Evolutionary conservation across 2,113 vertebrate genomes (phyloP), one percentile per base, ranked within the genome.

Genomic region (Numida meleagris): DNA sequence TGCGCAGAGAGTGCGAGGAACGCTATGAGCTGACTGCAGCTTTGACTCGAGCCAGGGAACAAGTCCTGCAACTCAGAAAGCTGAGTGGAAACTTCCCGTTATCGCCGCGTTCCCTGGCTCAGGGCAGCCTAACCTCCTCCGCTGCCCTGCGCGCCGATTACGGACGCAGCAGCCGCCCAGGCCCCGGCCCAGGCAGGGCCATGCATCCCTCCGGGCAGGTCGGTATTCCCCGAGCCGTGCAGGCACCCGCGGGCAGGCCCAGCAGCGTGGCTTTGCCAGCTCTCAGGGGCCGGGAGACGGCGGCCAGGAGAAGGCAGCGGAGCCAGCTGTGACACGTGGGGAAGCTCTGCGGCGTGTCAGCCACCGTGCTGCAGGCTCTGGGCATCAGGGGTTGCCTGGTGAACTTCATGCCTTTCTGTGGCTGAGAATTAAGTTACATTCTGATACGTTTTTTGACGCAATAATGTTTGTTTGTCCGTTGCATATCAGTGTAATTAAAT

Each of bases 1-100:
- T 99, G 55, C 98, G 98, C 36, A 97, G 97, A 46, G 99, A 99
- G 97, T 99, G 99, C 82, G 98, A 98, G 97, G 99, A 99, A 94
- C 98, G 99, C 92, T 98, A 97, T 87, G 98, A 98, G 89, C 98
- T 99, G 89, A 99, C 98, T 1, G 98, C 98, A 42, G 98, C 98
- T 23, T 94, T 99, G 95, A 95, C 97, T 90, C 97, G 94, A 63
- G 98, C 98, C 88, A 97, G 97, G 55, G 98, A 98, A 72, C 98
- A 99, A 97, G 98, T 99, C 25, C 93, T 97, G 94, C 94, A 96
- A 77, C 96, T 98, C 17, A 96, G 88, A 77, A 96, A 91, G 74
- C 88, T 91, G 31, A 58, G 63, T 10, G 97, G 96, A 82, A 93
- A 88, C 77, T 94, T 94, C 10, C 89, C 75, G 1, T 58, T 88